Percentiles rank a stretch among this genome's conserved stretches.
These are phyloP conservation scores for Thamnaconus septentrionalis DNA, from an alignment of 2,113 vertebrate species.

Conservation along the genomic window DNA sequence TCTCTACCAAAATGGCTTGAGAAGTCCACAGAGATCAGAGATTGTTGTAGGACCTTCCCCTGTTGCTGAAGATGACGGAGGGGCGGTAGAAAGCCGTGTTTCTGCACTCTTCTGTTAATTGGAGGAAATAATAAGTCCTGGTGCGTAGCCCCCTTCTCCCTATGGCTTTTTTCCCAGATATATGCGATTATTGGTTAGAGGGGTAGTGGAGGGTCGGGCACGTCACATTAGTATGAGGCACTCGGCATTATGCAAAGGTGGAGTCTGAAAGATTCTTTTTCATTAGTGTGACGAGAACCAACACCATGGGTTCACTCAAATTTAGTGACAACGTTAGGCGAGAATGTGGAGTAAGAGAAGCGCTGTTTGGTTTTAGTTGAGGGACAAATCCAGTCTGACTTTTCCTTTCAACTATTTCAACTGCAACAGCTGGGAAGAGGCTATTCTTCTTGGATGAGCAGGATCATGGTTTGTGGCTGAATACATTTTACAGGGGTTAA, in stretches of 20 bases:
- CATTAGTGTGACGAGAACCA: constrained; percentile 28
- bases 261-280: constrained; percentile 33
- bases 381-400: no score
- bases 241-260: constrained; percentile 55
- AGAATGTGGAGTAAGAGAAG: neutral
- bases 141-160: constrained; percentile 39
- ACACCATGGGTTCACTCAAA: constrained; percentile 6
- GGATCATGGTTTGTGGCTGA: no score
- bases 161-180: constrained; percentile 76
- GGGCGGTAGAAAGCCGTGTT: constrained; percentile 42
- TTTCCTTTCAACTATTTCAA: no score
- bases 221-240: constrained; percentile 55
- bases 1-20: constrained; percentile 54
- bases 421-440: no score
- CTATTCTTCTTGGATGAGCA: no score
- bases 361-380: no score
- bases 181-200: constrained; percentile 49
- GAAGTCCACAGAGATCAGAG: constrained; percentile 57
- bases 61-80: constrained; percentile 23
- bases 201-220: constrained; percentile 16
- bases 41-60: constrained; percentile 20
- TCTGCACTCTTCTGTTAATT: constrained; percentile 25
- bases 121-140: constrained; percentile 40
- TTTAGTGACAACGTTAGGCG: constrained; percentile 24
- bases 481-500: no score